Conservation (phyloP, 2,113 vertebrate genomes). For the Carollia perspicillata region DNA sequence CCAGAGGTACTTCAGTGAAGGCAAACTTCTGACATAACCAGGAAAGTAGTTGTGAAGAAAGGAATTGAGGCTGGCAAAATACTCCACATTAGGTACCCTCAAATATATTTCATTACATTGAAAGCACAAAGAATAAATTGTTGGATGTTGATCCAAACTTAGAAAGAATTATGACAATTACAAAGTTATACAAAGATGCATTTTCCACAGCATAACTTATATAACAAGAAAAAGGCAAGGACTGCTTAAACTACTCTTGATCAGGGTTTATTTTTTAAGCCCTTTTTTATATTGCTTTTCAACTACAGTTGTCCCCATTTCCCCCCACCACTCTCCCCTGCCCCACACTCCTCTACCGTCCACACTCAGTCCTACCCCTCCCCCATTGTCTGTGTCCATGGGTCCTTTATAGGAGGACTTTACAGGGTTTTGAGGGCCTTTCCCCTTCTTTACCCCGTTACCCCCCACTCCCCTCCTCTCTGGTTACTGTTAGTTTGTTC, state of each 20-base stretch:
- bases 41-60: background rate
- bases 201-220: background rate
- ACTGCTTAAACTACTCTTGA: background rate
- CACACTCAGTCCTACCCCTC: too few species aligned
- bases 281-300: too few species aligned
- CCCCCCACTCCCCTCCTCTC: too few species aligned
- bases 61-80: background rate
- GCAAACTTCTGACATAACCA: background rate
- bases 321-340: too few species aligned
- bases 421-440: too few species aligned
- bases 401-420: too few species aligned
- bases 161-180: background rate
- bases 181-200: background rate
- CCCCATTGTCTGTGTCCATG: too few species aligned
- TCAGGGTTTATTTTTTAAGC: too few species aligned
- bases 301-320: too few species aligned
- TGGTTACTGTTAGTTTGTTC: too few species aligned
- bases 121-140: background rate
- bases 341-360: too few species aligned
- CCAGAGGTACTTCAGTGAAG: background rate
- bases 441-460: too few species aligned
- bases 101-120: slow-evolving; percentile 2
- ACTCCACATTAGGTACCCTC: background rate
- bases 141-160: background rate
- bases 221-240: background rate